Base-by-base conservation (phyloP, 2,113 vertebrate species). In the Penelope pileata region DNA sequence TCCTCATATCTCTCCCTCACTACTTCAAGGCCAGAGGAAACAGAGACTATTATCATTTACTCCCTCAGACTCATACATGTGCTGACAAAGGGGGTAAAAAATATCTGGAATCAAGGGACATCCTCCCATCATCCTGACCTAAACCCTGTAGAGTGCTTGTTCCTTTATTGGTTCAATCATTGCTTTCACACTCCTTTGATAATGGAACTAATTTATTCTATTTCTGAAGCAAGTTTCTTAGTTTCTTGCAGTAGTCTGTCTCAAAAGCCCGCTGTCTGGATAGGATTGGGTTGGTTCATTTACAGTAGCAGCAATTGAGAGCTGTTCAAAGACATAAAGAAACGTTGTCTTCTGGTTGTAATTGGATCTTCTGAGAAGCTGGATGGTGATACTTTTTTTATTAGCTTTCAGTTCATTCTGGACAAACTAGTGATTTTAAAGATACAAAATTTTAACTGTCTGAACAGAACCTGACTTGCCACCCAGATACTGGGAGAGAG, bases 81-180 rank as follows among this genome's bases (percentile, higher is more conserved):
- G 42, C 38, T 50, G 19, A 47, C 13, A 21, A 91, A 83, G 27
- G 5, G 7, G 1, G 3, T 78, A 38, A 89, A 32, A 86, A 84
- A 32, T 7, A 59, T 22, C 43, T 63, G 47, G 42, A 67, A 88
- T 48, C 29, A 50, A 86, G 40, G 26, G 34, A 70, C 8, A 19
- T 3, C 30, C 6, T 88, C 12, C 0, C 0, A 27, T 16, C 48
- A 11, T 75, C 70, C 78, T 75, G 43, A 67, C 15, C 14, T 75
- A 69, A 81, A 34, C 7, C 14, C 5, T 53, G 21, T 45, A 8
- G 4, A 45, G 32, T 81, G 48, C 42, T 62, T 92, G 7, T 63
- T 86, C 54, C 16, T n/a, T 91, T 77, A 94, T 70, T 89, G n/a
- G 14, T 70, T 84, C 81, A 89, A 81, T 92, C 38, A 59, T 19